Percentiles rank a stretch among this genome's conserved stretches.
phyloP scores from a whole-genome alignment of 2,797 vertebrate species.

The Clarias fuscus region DNA sequence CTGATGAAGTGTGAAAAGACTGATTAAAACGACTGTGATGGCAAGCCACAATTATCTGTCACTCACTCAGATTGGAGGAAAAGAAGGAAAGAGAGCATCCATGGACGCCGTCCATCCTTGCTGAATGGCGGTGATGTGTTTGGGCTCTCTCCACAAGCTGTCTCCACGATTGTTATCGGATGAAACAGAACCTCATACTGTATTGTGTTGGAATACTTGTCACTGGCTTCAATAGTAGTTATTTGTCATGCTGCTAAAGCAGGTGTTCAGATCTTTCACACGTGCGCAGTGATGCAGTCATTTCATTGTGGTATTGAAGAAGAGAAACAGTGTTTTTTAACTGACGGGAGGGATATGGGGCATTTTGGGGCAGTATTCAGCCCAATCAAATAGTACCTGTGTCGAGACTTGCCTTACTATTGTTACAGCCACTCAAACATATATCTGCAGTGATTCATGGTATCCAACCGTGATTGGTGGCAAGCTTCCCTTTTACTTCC shows the following conservation, averaged over 20 bases:
- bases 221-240: slow-evolving; percentile 11
- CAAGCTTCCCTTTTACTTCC: neutral
- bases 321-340: neutral
- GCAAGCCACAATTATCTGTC: slow-evolving; percentile 75
- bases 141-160: slow-evolving; percentile 35
- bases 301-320: slow-evolving; percentile 22
- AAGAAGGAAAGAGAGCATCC: slow-evolving; percentile 66
- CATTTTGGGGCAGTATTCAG: neutral
- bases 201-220: slow-evolving; percentile 6
- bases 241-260: slow-evolving; percentile 14
- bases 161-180: slow-evolving; percentile 33
- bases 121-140: slow-evolving; percentile 43
- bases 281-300: neutral
- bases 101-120: slow-evolving; percentile 45
- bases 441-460: neutral
- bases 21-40: slow-evolving; percentile 80
- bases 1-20: slow-evolving; percentile 83
- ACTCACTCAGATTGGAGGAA: slow-evolving; percentile 68
- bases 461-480: neutral
- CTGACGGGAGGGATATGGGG: neutral
- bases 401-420: neutral
- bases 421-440: neutral
- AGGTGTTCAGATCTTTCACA: slow-evolving; percentile 1
- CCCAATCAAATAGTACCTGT: neutral
- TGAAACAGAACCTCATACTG: slow-evolving; percentile 32